These are phyloP conservation scores for Corythucha ciliata DNA, from an alignment of 2,888 invertebrate species.

Conservation along the genomic window DNA sequence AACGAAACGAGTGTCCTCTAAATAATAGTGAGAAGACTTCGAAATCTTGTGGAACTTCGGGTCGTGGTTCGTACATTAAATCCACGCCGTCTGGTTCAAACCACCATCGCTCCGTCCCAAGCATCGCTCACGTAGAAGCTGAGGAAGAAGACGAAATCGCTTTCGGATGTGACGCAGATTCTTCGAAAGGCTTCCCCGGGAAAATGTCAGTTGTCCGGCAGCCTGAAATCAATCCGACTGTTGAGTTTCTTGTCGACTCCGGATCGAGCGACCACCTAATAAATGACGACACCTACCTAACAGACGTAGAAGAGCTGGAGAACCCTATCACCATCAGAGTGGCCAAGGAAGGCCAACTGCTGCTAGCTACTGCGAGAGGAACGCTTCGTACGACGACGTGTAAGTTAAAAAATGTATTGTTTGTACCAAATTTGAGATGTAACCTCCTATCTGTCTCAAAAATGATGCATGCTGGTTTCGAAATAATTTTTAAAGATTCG, in stretches of 20 bases:
- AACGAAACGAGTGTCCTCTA: constrained; percentile 6
- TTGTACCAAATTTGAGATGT: constrained; percentile 22
- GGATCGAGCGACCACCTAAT: constrained; percentile 24
- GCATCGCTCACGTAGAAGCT: constrained; percentile 5
- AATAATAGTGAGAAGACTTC: background rate
- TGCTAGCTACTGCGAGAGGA: constrained; percentile 19
- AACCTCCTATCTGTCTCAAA: constrained; percentile 25
- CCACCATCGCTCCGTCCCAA: background rate
- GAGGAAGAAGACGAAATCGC: constrained; percentile 14
- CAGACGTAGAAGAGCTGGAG: constrained; percentile 3
- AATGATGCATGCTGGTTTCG: constrained; percentile 5
- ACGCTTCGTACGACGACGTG: constrained; percentile 14
- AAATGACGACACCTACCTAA: constrained; percentile 15
- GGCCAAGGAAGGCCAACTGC: constrained; percentile 16
- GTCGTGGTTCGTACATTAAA: background rate
- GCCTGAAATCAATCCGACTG: background rate
- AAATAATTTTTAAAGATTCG: constrained; percentile 5
- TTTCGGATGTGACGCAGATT: constrained; percentile 3
- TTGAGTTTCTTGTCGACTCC: constrained; percentile 20
- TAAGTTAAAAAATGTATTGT: constrained; percentile 22
- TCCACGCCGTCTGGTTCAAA: background rate
- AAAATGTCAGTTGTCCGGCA: background rate
- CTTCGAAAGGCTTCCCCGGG: background rate
- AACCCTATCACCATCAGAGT: constrained; percentile 18
- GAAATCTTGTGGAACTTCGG: background rate